A percentile compares a stretch with the other conserved stretches of the same genome.
Evolutionary conservation across 2,888 invertebrate species (phyloP).

Genomic region (Escarpia spicata): DNA sequence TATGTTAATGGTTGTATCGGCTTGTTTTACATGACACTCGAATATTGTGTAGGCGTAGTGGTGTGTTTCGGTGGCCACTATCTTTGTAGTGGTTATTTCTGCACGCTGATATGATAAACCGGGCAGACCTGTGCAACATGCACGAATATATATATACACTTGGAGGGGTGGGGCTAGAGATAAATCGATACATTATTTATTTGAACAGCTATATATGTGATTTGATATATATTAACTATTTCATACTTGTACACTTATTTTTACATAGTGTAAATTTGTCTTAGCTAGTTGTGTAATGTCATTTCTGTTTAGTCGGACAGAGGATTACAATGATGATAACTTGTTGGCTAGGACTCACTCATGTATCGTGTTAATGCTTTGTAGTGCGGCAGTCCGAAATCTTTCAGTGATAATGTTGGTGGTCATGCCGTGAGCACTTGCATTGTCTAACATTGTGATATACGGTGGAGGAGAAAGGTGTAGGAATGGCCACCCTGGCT

Average conservation of each 20-base stretch:
- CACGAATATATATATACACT: constrained; percentile 16
- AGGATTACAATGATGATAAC: constrained; percentile 16
- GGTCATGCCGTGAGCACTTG: not conserved
- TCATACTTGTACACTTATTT: constrained; percentile 38
- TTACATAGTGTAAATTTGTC: constrained; percentile 36
- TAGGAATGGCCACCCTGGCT: not conserved
- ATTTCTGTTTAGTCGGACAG: constrained; percentile 16
- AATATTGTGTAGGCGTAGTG: not conserved
- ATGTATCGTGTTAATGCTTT: constrained; percentile 16
- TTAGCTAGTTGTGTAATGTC: constrained; percentile 16
- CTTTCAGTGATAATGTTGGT: constrained; percentile 16
- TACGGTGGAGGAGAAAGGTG: not conserved
- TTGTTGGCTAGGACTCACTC: constrained; percentile 5
- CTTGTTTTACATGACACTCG: constrained; percentile 16
- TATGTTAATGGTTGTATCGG: constrained; percentile 13
- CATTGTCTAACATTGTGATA: constrained; percentile 16
- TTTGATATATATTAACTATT: constrained; percentile 38
- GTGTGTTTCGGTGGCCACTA: constrained; percentile 16
- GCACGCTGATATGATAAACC: constrained; percentile 5
- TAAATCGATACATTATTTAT: constrained; percentile 32
- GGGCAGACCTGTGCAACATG: constrained; percentile 16
- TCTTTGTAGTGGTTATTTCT: constrained; percentile 13
- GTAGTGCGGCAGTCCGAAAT: constrained; percentile 16
- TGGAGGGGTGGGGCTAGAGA: constrained; percentile 16
- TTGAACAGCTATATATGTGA: constrained; percentile 39